Evolutionary conservation across 2,888 invertebrate genomes (phyloP).

Genomic region (Lymantria dispar): DNA sequence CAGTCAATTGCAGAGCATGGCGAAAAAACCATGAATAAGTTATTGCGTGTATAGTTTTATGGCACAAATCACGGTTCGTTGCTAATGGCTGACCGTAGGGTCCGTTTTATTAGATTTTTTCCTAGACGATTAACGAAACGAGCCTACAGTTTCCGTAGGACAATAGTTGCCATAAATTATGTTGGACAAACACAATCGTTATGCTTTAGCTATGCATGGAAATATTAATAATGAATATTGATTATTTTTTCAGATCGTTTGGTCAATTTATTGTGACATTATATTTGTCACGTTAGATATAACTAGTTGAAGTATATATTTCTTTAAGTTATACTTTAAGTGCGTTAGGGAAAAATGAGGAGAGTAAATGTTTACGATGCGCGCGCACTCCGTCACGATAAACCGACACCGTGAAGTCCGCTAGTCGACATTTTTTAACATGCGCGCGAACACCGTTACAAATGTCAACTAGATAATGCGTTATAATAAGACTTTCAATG

Average conservation of each 20-base stretch:
- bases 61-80: slow-evolving; percentile 60
- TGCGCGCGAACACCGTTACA: too few species aligned
- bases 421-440: too few species aligned
- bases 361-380: too few species aligned
- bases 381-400: too few species aligned
- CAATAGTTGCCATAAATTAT: slow-evolving; percentile 74
- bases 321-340: too few species aligned
- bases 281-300: too few species aligned
- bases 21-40: slow-evolving; percentile 68
- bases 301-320: too few species aligned
- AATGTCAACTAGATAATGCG: too few species aligned
- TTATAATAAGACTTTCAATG: too few species aligned
- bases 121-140: slow-evolving; percentile 67
- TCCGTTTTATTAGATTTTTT: slow-evolving; percentile 66
- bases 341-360: too few species aligned
- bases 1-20: slow-evolving; percentile 55
- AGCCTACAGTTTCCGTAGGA: slow-evolving; percentile 75
- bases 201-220: slow-evolving; percentile 55
- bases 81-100: slow-evolving; percentile 63
- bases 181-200: slow-evolving; percentile 65
- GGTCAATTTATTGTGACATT: background rate
- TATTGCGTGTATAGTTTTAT: slow-evolving; percentile 60
- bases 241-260: slow-evolving; percentile 12
- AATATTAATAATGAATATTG: slow-evolving; percentile 30
- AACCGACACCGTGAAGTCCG: too few species aligned